A percentile compares a stretch with the other conserved stretches of the same genome.
These are phyloP conservation scores for Psittacara wagleri DNA, from an alignment of 2,113 vertebrate species.

Conservation along the genomic window DNA sequence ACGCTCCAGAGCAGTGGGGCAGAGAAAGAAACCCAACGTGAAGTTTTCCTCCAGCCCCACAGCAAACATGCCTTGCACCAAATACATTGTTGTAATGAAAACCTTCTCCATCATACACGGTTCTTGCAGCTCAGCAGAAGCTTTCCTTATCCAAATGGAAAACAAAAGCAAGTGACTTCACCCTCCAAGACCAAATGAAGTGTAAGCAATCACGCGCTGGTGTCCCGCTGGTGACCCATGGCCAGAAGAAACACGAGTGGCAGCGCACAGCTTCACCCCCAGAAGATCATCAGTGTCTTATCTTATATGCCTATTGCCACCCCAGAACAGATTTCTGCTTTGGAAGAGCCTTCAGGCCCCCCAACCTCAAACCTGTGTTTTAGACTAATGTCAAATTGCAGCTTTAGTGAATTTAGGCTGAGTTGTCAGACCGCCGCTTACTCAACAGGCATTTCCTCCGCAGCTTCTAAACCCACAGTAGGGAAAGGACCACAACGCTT, in stretches of 20 bases:
- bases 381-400: not conserved
- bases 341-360: not conserved
- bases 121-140: not conserved
- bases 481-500: not conserved
- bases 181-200: not conserved
- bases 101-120: accelerated
- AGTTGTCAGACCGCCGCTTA: not conserved
- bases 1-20: accelerated
- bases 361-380: not conserved
- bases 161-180: not conserved
- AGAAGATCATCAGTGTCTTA: not conserved
- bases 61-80: accelerated
- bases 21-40: not conserved
- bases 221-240: not conserved
- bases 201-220: not conserved
- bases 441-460: not conserved
- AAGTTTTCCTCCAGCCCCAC: not conserved
- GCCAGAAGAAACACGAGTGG: not conserved
- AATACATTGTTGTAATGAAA: accelerated
- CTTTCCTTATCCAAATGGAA: not conserved
- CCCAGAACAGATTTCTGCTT: not conserved
- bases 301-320: not conserved
- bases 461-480: not conserved
- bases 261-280: not conserved
- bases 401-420: not conserved